Base-by-base conservation (phyloP, 2,888 invertebrate species). In the Caenorhabditis macrosperma region DNA sequence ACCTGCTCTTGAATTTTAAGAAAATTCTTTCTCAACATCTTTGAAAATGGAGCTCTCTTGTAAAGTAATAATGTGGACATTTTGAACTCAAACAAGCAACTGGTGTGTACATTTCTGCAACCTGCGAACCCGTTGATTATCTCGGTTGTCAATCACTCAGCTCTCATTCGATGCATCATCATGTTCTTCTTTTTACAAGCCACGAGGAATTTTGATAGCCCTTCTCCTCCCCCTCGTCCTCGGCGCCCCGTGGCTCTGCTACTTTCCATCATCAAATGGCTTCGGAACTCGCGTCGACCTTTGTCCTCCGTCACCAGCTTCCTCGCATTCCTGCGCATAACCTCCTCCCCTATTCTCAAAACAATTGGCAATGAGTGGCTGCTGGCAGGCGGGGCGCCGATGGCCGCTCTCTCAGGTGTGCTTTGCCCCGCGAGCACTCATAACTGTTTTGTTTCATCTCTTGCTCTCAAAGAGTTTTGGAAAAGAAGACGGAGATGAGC, bases 401-500 rank as follows among this genome's bases (percentile, higher is more conserved):
- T 28, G 44, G 33, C 24, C 26, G 17, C 46, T 46, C 46, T 46
- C 46, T 57, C 67, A 69, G 69, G 60, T 69, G 69, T 69, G 69
- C 60, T 69, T 60, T 69, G 61, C 71, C 54, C 69, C 54, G 50
- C n/a, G n/a, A n/a, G n/a, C 48, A 71, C 61, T 61, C 71, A 71
- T 61, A 71, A 61, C 71, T 52, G 71, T 71, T 71, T 69, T 69
- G 60, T 68, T 68, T 68, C 68, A 68, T 68, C 68, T 57, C 57
- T 24, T 26, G n/a, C n/a, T n/a, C 20, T 20, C 33, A 33, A 33
- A 10, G 15, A 38, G 38, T 38, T 38, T 38, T 2, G 26, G 41
- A 60, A 60, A 35, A 52, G 41, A 69, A 52, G 33, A 26, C 6
- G 35, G 20, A n/a, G n/a, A n/a, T n/a, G n/a, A n/a, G n/a, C n/a